These are phyloP conservation scores for Copsychus sechellarum DNA, from an alignment of 2,113 vertebrate genomes.

Conservation along the genomic window DNA sequence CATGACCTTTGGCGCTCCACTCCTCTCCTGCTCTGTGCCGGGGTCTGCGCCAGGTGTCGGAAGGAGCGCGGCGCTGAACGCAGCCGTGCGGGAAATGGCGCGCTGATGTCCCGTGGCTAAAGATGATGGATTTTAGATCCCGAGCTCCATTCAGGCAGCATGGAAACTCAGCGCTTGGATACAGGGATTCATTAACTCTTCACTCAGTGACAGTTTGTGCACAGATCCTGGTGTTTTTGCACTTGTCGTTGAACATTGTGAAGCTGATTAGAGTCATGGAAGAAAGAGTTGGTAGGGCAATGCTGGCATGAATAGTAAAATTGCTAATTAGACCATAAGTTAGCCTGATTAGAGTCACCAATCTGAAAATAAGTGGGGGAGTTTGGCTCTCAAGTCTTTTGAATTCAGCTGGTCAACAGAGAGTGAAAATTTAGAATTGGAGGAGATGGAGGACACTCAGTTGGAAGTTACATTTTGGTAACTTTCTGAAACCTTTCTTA, in stretches of 20 bases:
- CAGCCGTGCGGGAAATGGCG: slow-evolving; percentile 38
- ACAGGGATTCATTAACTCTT: slow-evolving; percentile 61
- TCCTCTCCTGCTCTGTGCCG: background rate
- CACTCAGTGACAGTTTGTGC: background rate
- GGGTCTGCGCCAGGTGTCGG: background rate
- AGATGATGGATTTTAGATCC: slow-evolving; percentile 65
- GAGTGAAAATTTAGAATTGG: background rate
- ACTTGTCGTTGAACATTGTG: slow-evolving; percentile 23
- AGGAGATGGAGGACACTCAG: background rate
- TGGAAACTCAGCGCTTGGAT: slow-evolving; percentile 15
- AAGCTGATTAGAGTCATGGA: slow-evolving; percentile 13
- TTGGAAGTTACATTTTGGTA: background rate
- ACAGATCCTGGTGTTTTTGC: background rate
- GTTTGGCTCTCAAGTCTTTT: background rate
- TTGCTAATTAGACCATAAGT: background rate
- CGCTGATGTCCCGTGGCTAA: slow-evolving; percentile 47
- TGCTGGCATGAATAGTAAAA: slow-evolving; percentile 6
- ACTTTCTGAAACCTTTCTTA: background rate
- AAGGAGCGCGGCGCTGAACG: background rate
- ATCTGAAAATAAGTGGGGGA: background rate
- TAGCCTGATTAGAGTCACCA: background rate
- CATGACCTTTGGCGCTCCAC: background rate
- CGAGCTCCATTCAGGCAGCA: background rate
- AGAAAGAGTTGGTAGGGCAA: background rate
- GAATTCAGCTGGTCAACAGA: background rate